Percentiles rank a stretch among this genome's conserved stretches.
Evolutionary conservation across 2,113 vertebrate species (phyloP).

Genomic region (Saguinus imperator): DNA sequence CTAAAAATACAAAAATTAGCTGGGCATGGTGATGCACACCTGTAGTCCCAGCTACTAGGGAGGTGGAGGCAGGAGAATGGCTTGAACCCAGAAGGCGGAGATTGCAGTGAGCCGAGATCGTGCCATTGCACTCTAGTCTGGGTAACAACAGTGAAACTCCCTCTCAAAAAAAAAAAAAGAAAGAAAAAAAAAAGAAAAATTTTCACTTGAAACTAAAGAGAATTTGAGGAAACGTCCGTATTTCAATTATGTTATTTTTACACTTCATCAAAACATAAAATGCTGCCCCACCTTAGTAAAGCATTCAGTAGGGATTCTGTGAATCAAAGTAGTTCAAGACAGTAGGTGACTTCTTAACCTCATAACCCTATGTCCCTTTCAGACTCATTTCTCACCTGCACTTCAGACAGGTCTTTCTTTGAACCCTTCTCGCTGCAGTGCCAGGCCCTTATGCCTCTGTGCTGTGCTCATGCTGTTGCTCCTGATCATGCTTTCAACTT

Average conservation of each 20-base stretch:
- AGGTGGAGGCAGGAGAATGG: too few relatives aligned
- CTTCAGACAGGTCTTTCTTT: not conserved
- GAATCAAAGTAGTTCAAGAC: not conserved
- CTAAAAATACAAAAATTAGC: too few relatives aligned
- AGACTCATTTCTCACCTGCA: not conserved
- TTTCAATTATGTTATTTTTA: not conserved
- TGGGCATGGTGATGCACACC: too few relatives aligned
- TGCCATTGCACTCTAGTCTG: too few relatives aligned
- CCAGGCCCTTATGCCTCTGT: not conserved
- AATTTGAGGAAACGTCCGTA: not conserved
- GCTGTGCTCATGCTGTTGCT: not conserved
- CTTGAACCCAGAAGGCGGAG: too few relatives aligned
- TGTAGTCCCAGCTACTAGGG: too few relatives aligned
- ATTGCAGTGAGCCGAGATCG: too few relatives aligned
- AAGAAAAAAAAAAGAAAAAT: not conserved
- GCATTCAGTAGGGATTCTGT: not conserved
- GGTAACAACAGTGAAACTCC: too few relatives aligned
- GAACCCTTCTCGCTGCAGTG: not conserved
- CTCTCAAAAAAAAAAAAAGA: too few relatives aligned
- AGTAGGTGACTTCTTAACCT: not conserved
- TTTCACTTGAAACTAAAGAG: not conserved
- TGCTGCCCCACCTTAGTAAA: not conserved
- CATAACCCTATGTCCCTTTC: accelerated
- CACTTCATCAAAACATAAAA: not conserved
- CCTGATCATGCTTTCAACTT: not conserved